Evolutionary conservation across 2,113 vertebrate genomes (phyloP).

Genomic region (Phodopus roborovskii): DNA sequence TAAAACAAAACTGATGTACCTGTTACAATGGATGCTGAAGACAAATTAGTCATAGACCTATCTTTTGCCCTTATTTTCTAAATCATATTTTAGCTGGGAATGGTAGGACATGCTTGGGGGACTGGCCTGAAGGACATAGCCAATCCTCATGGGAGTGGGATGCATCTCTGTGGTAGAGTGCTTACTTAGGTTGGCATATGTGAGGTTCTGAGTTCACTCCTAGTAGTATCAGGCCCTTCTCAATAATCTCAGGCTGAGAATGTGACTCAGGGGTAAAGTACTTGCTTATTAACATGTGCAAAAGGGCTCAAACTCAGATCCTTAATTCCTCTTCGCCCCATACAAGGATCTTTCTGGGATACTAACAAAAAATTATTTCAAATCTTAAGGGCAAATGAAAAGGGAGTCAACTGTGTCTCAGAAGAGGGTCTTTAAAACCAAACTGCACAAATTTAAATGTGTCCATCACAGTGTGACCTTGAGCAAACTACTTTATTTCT

Average conservation of each 20-base stretch:
- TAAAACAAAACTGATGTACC: not conserved
- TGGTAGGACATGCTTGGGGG: not conserved
- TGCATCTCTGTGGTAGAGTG: not conserved
- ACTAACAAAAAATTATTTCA: conserved; percentile 33
- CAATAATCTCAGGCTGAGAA: not conserved
- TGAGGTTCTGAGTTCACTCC: not conserved
- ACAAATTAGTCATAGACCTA: not conserved
- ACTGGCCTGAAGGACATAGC: not conserved
- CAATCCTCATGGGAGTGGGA: not conserved
- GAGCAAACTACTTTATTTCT: conserved; percentile 9
- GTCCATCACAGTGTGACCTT: not conserved
- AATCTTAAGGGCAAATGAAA: conserved; percentile 27
- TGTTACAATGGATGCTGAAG: conserved; percentile 36
- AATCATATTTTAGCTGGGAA: not conserved
- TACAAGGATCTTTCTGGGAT: not conserved
- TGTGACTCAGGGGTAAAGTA: not conserved
- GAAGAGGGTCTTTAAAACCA: not conserved
- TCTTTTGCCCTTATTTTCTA: not conserved
- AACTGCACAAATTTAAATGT: not conserved
- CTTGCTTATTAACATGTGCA: not conserved
- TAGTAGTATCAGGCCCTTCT: not conserved
- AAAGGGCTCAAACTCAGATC: not conserved
- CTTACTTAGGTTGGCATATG: not conserved
- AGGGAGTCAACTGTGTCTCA: not conserved
- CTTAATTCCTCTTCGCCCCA: not conserved